Evolutionary conservation across 2,888 invertebrate genomes (phyloP), one percentile per base, ranked within the genome.

Genomic region (Tethea ocularis): DNA sequence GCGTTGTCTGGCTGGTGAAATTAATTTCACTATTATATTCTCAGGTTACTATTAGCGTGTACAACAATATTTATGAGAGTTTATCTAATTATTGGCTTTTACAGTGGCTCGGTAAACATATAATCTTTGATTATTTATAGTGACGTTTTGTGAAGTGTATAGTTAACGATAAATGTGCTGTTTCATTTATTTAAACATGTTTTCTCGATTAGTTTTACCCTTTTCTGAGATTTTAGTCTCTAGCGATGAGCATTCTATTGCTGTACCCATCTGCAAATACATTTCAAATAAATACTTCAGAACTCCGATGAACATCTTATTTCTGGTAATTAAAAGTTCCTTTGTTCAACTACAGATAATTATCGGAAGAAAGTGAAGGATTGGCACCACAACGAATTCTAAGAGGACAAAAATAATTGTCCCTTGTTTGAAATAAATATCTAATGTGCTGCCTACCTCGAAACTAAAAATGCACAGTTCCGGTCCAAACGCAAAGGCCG

Each of bases 71-170:
- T 78, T 72, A 72, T 66, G 73, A 67, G 67, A 62, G 58, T 53
- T 58, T 67, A 72, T 67, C 63, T 75, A 74, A 78, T 71, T 70
- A 68, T 66, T 64, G 67, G 61, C 62, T 66, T 66, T 68, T 71
- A 60, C 58, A 59, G 22, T 20, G 33, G 54, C 33, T 54, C 17
- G 17, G 60, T 71, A 69, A 69, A 73, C 61, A 69, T 51, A 46
- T 11, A 56, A 56, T 51, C 20, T 11, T 51, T n/a, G 20, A 56
- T 46, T 17, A n/a, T 51, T 51, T 51, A 46, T 46, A 6, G 22
- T 53, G 53, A n/a, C 8, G 20, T 46, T 10, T 46, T 2, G 17
- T 20, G 20, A 20, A n/a, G 46, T 41, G 41, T 46, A 46, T 46
- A 20, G 46, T 46, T 17, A 10, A 20, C 20, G 20, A 46, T 46